Evolutionary conservation across 2,888 invertebrate species (phyloP).

Genomic region (Salticus scenicus): DNA sequence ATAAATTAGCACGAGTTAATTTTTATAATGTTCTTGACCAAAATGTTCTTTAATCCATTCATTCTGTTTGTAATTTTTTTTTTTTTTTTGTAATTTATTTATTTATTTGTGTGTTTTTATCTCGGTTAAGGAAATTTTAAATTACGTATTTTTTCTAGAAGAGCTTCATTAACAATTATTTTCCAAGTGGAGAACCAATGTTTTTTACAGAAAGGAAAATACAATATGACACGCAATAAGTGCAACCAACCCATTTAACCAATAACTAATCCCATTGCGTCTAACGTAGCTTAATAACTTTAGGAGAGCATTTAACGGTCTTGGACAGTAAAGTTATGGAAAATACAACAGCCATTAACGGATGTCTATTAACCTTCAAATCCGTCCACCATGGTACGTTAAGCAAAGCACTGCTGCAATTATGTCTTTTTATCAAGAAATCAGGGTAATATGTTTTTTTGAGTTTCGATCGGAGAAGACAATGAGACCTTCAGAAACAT

Average conservation of each 20-base stretch:
- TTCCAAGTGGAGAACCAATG: too few relatives aligned
- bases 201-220: background rate
- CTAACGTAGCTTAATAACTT: background rate
- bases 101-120: too few relatives aligned
- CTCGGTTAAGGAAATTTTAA: too few relatives aligned
- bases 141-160: too few relatives aligned
- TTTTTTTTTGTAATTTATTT: too few relatives aligned
- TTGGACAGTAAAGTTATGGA: background rate
- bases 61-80: too few relatives aligned
- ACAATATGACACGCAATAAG: background rate
- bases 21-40: too few relatives aligned
- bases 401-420: slow-evolving; percentile 37
- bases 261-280: background rate
- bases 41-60: too few relatives aligned
- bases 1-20: too few relatives aligned
- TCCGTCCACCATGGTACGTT: slow-evolving; percentile 31
- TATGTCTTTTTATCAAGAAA: slow-evolving; percentile 29
- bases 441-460: slow-evolving; percentile 40
- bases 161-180: too few relatives aligned
- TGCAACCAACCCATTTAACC: background rate
- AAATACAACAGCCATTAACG: slow-evolving; percentile 15
- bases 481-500: slow-evolving; percentile 23
- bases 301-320: too few relatives aligned
- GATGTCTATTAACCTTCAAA: slow-evolving; percentile 56
- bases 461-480: slow-evolving; percentile 22